Evolutionary conservation across 2,888 invertebrate species (phyloP), one percentile per base, ranked within the genome.

Genomic region (Altica lythri): DNA sequence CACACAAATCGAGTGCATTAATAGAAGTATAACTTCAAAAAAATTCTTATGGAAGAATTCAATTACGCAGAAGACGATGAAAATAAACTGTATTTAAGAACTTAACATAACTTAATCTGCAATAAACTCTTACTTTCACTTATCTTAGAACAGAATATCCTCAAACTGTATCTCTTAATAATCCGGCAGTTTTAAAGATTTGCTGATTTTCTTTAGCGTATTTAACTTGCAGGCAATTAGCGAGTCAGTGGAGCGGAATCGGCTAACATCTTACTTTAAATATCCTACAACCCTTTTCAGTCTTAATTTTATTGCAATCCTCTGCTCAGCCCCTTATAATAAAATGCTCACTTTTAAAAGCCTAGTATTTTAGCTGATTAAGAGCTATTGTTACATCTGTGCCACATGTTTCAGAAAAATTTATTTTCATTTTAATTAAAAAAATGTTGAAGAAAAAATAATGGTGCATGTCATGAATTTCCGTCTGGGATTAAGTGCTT

Each of bases 181-280:
- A 40, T 40, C 49, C 49, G 2, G 40, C 18, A 40, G 32, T 49
- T 49, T 40, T 30, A 22, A 40, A 49, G 49, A 49, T 49, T 40
- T 49, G 40, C 40, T 25, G 49, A 49, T 49, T 49, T 49, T 22
- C 49, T 40, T 40, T 32, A 14, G 22, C 12, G 49, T 38, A 10
- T 52, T 45, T 45, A 37, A 45, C 35, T 45, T 12, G 53, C 40
- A 25, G 22, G 74, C 74, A 75, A 76, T 76, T 76, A 76, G 75
- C 75, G 72, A 75, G 74, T 74, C 72, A 74, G 73, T 75, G 70
- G 74, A 72, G 72, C 69, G 68, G 73, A 75, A 75, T 75, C 75
- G 74, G 74, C 72, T 70, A 74, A 75, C 75, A 75, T 75, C 75
- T 76, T 73, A 73, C 75, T 76, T 76, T 75, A 75, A 75, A 75